phyloP scores from a whole-genome alignment of 1,140 invertebrate species.

The Zaprionus kolodkinae region DNA sequence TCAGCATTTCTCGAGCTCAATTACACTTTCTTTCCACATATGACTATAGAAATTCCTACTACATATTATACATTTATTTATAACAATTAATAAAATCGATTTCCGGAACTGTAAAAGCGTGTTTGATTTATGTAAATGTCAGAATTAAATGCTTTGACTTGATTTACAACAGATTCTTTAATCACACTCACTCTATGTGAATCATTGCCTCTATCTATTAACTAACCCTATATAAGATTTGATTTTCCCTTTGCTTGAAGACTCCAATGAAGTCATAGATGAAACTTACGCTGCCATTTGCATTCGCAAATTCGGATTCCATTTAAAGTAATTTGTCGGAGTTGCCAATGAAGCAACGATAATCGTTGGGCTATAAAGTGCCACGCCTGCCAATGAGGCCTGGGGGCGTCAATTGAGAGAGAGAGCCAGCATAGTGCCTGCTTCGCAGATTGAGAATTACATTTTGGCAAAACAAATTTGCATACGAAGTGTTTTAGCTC shows the following conservation, averaged over 20 bases:
- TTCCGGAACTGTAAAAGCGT: not conserved
- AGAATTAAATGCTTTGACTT: not conserved
- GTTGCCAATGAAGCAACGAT: constrained; percentile 52
- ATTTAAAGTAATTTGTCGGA: constrained; percentile 43
- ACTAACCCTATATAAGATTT: not conserved
- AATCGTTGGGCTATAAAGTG: constrained; percentile 57
- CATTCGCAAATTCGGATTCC: constrained; percentile 19
- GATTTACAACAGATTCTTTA: constrained; percentile 9
- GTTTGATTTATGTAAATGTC: not conserved
- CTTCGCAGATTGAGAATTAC: constrained; percentile 52
- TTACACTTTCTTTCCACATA: no score
- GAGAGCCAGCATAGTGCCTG: constrained; percentile 7
- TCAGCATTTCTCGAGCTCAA: not conserved
- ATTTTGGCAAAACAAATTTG: constrained; percentile 62
- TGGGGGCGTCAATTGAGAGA: not conserved
- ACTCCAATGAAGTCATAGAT: not conserved
- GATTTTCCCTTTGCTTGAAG: not conserved
- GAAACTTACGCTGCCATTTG: constrained; percentile 25
- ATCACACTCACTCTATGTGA: not conserved
- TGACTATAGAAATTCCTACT: no score
- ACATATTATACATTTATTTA: not conserved
- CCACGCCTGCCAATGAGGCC: constrained; percentile 27
- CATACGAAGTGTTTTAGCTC: constrained; percentile 56
- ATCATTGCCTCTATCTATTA: not conserved
- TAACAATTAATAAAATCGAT: not conserved